A percentile compares a stretch with the other conserved stretches of the same genome.
These are phyloP conservation scores for Riparia riparia DNA, from an alignment of 2,113 vertebrate genomes.

Conservation along the genomic window DNA sequence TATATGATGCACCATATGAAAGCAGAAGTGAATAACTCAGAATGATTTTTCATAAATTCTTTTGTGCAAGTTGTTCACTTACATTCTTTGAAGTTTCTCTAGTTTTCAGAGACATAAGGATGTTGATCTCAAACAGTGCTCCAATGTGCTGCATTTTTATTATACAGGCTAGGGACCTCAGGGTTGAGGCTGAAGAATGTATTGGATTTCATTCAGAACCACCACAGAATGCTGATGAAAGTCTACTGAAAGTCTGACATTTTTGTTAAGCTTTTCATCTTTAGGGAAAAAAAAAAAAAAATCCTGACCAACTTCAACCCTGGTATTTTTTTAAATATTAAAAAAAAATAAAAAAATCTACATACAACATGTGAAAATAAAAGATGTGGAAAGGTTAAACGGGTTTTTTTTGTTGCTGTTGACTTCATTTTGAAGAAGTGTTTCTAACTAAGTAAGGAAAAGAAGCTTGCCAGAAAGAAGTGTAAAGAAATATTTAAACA, in stretches of 20 bases:
- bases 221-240: background rate
- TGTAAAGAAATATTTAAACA: background rate
- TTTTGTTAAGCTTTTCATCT: background rate
- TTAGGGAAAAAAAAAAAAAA: background rate
- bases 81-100: background rate
- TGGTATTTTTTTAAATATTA: background rate
- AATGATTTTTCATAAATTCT: background rate
- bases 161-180: background rate
- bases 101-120: background rate
- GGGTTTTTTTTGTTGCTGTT: background rate
- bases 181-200: background rate
- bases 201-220: background rate
- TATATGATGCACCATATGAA: background rate
- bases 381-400: background rate
- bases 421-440: background rate
- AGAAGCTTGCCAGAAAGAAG: background rate
- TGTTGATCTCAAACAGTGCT: background rate
- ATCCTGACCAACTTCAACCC: background rate
- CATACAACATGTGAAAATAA: background rate
- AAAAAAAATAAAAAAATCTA: background rate
- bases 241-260: background rate
- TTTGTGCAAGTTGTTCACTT: background rate
- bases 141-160: conserved; percentile 1
- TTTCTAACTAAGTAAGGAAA: background rate
- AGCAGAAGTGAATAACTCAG: background rate